A percentile compares a stretch with the other conserved stretches of the same genome.
Evolutionary conservation across 2,113 vertebrate genomes (phyloP).

Genomic region (Limanda limanda): DNA sequence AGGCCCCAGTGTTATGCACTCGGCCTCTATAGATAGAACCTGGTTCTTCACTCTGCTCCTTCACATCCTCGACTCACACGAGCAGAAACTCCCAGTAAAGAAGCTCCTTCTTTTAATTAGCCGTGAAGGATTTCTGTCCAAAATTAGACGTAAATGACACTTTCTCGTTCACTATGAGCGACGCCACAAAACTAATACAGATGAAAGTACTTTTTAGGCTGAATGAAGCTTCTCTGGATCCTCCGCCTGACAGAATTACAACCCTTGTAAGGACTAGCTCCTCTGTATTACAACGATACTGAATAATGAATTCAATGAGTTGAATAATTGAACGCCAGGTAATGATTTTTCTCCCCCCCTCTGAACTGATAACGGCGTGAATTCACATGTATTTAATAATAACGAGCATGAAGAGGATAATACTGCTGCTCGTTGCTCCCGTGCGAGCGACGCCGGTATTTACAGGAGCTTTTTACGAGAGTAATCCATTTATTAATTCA

Average conservation of each 20-base stretch:
- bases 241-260: conserved; percentile 4
- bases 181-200: conserved; percentile 22
- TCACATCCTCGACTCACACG: conserved; percentile 3
- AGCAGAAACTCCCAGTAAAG: background rate
- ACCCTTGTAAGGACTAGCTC: conserved; percentile 19
- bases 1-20: conserved; percentile 20
- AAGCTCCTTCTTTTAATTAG: conserved; percentile 10
- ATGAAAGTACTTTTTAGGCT: conserved; percentile 12
- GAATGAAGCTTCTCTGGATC: conserved; percentile 26
- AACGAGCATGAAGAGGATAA: conserved; percentile 25
- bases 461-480: conserved; percentile 47
- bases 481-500: conserved; percentile 65
- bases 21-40: conserved; percentile 43
- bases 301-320: conserved; percentile 43
- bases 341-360: background rate
- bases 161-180: conserved; percentile 8
- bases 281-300: conserved; percentile 31
- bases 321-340: conserved; percentile 56
- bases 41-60: conserved; percentile 10
- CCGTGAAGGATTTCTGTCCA: background rate
- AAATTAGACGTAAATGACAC: conserved; percentile 22
- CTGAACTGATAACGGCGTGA: background rate
- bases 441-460: conserved; percentile 35
- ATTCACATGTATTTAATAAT: conserved; percentile 28
- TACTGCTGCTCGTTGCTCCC: conserved; percentile 1